Base-by-base conservation (phyloP, 2,797 vertebrate species). In the Sebastes dallii region DNA sequence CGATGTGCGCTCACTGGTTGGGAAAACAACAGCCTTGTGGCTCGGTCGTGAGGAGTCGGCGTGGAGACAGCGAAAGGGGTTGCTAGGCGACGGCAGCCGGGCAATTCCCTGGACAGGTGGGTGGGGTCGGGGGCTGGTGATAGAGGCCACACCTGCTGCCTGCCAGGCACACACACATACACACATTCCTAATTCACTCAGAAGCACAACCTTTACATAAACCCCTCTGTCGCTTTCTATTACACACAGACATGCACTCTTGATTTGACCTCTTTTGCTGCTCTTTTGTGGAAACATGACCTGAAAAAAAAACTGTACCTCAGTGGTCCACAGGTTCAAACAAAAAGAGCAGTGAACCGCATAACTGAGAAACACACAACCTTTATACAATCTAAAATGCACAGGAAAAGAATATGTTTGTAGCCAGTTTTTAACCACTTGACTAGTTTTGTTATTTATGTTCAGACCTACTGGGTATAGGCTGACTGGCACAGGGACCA, bases 81-180 rank as follows among this genome's bases (percentile, higher is more conserved):
- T 95, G 93, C 94, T 88, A 94, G 83, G 94, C 72, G 8, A 95
- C 83, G 20, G 80, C 82, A 78, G 80, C 75, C 55, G 69, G 88
- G 88, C 80, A 74, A 93, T 92, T 95, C 93, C 92, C 90, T 32
- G 77, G 75, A 86, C 87, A 88, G 88, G 87, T 92, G 88, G 92
- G 91, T 82, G 83, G 81, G 88, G 88, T 89, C 8, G 62, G 54
- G 62, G 82, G 67, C 73, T 82, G 76, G 81, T 69, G 87, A 88
- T 52, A 60, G 81, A 83, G 81, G 87, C 87, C 88, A 83, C 94
- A 93, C 93, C 93, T 92, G 93, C 86, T 87, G 80, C 75, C 66
- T 70, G 60, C 66, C 65, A 30, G 36, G 12, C 2, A 55, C 52
- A 12, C 52, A 59, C 27, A 46, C 68, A 72, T 14, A 59, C 12